These are phyloP conservation scores for Diaphora mendica DNA, from an alignment of 2,888 invertebrate genomes.

Conservation along the genomic window DNA sequence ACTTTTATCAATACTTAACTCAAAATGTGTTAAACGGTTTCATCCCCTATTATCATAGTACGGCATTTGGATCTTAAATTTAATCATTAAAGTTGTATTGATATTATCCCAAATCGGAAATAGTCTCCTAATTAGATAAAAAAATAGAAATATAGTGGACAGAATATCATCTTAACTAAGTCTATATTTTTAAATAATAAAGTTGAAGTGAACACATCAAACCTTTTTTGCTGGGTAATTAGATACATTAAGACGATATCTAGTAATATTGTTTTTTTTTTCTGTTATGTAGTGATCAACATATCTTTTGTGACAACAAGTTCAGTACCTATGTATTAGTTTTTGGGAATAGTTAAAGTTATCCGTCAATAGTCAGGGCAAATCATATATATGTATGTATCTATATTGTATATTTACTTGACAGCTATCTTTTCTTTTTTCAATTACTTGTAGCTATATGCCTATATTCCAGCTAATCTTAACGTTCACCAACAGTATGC, in stretches of 20 bases:
- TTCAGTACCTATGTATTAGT: no score
- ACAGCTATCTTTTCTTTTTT: no score
- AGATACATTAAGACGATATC: neutral
- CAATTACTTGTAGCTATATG: neutral
- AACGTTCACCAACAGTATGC: neutral
- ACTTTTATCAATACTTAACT: slow-evolving; percentile 26
- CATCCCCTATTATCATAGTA: neutral
- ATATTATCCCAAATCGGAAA: neutral
- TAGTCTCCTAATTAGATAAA: neutral
- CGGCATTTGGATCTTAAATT: neutral
- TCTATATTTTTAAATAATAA: neutral
- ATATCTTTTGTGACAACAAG: no score
- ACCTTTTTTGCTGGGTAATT: neutral
- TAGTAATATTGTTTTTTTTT: neutral
- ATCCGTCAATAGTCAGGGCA: neutral
- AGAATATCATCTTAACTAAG: neutral
- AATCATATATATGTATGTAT: neutral
- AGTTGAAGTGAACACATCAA: neutral
- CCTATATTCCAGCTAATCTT: neutral
- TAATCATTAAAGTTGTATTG: neutral
- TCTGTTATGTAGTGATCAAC: no score
- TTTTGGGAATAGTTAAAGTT: no score
- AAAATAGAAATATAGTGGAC: neutral
- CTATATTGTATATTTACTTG: neutral
- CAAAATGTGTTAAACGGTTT: no score